Base-by-base conservation (phyloP, 2,797 vertebrate genomes). In the Chiroxiphia lanceolata region DNA sequence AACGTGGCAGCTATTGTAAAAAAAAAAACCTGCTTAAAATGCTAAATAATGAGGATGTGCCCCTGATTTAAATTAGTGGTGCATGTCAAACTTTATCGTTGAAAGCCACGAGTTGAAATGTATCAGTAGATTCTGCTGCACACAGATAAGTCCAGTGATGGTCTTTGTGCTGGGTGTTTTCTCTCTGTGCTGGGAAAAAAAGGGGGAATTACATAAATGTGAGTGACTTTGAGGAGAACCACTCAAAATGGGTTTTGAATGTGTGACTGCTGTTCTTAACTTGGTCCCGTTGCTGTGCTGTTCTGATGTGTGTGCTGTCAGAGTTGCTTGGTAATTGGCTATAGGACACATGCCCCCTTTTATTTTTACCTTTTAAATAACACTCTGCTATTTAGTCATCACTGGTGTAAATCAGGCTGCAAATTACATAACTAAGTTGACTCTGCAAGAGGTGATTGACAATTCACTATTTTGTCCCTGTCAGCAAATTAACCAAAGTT, bases 1-100 rank as follows among this genome's bases (percentile, higher is more conserved):
- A 84, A 0, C 19, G 6, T 57, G 33, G 1, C 27, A 87, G 27
- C 54, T 65, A 3, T 26, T 45, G 1, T 19, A 33, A 20, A 3
- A 10, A 64, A 27, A 29, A 34, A 22, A 51, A 11, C 10, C 19
- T 80, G 20, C 22, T 51, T 63, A 14, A 80, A 74, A 48, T 54
- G 15, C 15, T 74, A 19, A 50, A 38, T 40, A 13, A n/a, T 31
- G 7, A 53, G 45, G 79, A n/a, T 61, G 6, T 76, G 8, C 13
- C 21, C 21, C 27, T 16, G 19, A 5, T 42, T 34, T 64, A 23
- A 61, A 71, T 38, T 16, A 47, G 63, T 6, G 19, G 23, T n/a
- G 79, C 12, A 1, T 64, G n/a, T 76, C 22, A 31, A 0, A 20
- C 22, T 71, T 68, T 0, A 0, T n/a, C 5, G 2, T 3, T 53